Evolutionary conservation across 2,888 invertebrate species (phyloP).

Genomic region (Neoaliturus tenellus): DNA sequence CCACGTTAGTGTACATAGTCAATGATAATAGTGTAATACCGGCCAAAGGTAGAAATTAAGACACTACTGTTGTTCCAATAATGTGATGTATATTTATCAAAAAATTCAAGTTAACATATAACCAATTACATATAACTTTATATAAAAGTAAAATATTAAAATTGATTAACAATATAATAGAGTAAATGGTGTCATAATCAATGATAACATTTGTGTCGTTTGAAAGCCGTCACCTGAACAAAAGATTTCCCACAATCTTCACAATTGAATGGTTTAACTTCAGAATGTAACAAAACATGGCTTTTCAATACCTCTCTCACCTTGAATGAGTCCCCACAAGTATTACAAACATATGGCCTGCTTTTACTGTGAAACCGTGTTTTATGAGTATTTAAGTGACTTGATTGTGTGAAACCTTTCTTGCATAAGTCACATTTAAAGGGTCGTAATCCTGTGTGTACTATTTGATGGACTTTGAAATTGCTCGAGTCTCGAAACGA

Average conservation of each 20-base stretch:
- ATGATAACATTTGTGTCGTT: neutral
- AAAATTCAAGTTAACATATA: no score
- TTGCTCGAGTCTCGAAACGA: neutral
- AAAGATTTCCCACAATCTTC: neutral
- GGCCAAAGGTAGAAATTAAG: no score
- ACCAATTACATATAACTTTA: no score
- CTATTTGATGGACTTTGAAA: neutral
- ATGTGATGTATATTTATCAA: no score
- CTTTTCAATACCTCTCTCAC: neutral
- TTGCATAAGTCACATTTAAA: neutral
- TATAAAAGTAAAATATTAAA: no score
- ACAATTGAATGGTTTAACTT: neutral
- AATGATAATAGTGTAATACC: no score
- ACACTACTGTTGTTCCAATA: no score
- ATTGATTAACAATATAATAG: no score
- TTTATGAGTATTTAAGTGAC: neutral
- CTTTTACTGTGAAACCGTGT: neutral
- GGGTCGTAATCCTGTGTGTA: neutral
- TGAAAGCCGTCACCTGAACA: neutral
- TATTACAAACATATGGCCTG: neutral
- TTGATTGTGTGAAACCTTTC: neutral
- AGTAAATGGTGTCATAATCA: no score
- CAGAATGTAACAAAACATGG: neutral
- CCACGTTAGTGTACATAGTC: no score
- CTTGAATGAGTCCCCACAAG: neutral